Evolutionary conservation across 2,888 invertebrate genomes (phyloP), one percentile per base, ranked within the genome.

Genomic region (Drosophila dives): DNA sequence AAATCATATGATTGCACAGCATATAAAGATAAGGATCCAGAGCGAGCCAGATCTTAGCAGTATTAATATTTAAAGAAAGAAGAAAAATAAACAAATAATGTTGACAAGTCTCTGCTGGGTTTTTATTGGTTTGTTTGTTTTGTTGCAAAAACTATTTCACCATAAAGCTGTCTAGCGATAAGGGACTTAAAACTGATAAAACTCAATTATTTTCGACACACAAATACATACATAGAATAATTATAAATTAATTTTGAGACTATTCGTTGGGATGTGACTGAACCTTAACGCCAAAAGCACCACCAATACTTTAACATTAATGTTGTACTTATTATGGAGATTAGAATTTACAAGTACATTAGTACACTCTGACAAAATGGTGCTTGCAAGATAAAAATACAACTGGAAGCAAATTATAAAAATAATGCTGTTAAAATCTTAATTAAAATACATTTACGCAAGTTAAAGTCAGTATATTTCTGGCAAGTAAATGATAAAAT

Each of bases 121-220:
- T 34, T 34, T 20, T 26, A 29, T 2, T 3, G 8, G 15, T 8
- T 11, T 40, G n/a, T n/a, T n/a, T 36, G 7, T 17, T 53, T 42
- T 42, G 12, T 4, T 15, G n/a, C 23, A 15, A 53, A 59, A 53
- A 33, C 26, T 59, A 69, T 69, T 67, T 69, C 68, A 54, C 67
- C 58, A 69, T 10, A 54, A 29, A 34, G 11, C 45, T 20, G 58
- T 54, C 53, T 36, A 6, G 55, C 38, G 55, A 55, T 38, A 55
- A 55, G 55, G 38, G 55, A 33, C 20, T n/a, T 15, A 1, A 26
- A 55, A 38, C 38, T 55, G 55, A 38, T 55, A 55, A 55, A 55
- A 55, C 29, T 38, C 29, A 55, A 29, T 38, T 55, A 8, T 32
- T 38, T 8, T 34, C n/a, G 38, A 32, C 20, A 32, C n/a, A 32